Percentiles rank a stretch among this genome's conserved stretches.
Evolutionary conservation across 2,797 vertebrate genomes (phyloP).

Genomic region (Arnoldichthys spilopterus): DNA sequence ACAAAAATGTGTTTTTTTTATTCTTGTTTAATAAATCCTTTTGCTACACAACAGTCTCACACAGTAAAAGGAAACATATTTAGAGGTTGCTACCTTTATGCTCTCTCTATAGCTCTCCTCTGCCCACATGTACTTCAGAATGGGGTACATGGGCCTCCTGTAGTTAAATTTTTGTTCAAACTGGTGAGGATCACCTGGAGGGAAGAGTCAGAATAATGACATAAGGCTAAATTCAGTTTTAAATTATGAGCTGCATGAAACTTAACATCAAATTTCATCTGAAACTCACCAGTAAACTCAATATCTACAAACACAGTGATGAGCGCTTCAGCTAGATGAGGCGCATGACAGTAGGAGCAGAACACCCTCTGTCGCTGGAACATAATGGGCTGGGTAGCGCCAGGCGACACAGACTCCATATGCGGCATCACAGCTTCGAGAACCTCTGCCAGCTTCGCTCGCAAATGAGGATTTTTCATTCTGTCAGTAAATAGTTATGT

Average conservation of each 20-base stretch:
- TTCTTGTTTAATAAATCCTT: background rate
- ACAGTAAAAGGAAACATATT: background rate
- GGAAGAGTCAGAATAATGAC: background rate
- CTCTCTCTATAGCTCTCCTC: slow-evolving; percentile 89
- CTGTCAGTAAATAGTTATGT: slow-evolving; percentile 67
- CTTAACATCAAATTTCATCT: background rate
- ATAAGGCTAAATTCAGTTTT: background rate
- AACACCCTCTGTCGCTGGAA: slow-evolving; percentile 94
- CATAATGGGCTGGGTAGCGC: slow-evolving; percentile 82
- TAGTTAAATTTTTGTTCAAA: slow-evolving; percentile 99
- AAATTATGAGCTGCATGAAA: background rate
- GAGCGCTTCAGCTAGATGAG: slow-evolving; percentile 91
- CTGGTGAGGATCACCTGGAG: slow-evolving; percentile 94
- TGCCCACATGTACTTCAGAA: slow-evolving; percentile 96
- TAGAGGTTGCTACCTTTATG: slow-evolving; percentile 84
- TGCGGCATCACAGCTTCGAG: slow-evolving; percentile 98
- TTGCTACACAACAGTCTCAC: background rate
- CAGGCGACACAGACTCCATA: slow-evolving; percentile 83
- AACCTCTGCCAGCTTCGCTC: slow-evolving; percentile 95
- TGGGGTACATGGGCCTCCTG: slow-evolving; percentile 97
- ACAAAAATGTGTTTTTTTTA: background rate
- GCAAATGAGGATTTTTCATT: slow-evolving; percentile 97
- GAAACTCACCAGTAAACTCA: slow-evolving; percentile 90
- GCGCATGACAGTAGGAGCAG: slow-evolving; percentile 85
- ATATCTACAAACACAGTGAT: slow-evolving; percentile 98